Base-by-base conservation (phyloP, 2,888 invertebrate species). In the Drosophila meridionalis region DNA sequence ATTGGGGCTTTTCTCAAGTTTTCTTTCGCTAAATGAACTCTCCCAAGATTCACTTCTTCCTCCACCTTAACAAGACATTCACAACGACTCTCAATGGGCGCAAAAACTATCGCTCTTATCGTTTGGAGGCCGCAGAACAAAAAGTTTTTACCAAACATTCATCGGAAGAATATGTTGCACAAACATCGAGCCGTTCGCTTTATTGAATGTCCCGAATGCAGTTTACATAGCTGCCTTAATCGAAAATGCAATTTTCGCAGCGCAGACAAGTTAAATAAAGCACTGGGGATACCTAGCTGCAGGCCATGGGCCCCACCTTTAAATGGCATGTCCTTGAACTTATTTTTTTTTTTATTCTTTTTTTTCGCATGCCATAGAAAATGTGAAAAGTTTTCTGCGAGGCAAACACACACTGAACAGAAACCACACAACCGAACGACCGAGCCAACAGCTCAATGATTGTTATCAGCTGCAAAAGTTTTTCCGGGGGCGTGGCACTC, bases 401-500 rank as follows among this genome's bases (percentile, higher is more conserved):
- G 34, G 34, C 58, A 57, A 56, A 56, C 42, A 42, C 55, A 56
- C 42, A 42, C 55, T 20, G 32, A 59, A 36, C 50, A 34, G 43
- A 20, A 52, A 34, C 50, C 55, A 20, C 55, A 14, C 32, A 58
- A 45, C 42, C 42, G 26, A 53, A 53, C 20, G 43, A 43, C 20
- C 20, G 3, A 28, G 38, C 52, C 48, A 53, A 66, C 68, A 71
- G 59, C 62, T 57, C 67, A 62, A 53, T 75, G 87, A 87, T 87
- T 89, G 81, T 87, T 89, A 89, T 87, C 87, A 87, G 75, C 85
- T 84, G 78, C 66, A 87, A 78, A 66, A 87, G 74, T 82, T 86
- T 74, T 63, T 43, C 42, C 30, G 28, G 56, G 9, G 67, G 66
- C 30, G 43, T 43, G 26, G 50, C 14, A 2, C 3, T 34, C 8